phyloP scores from a whole-genome alignment of 2,113 vertebrate species.

The Brachyistius frenatus region DNA sequence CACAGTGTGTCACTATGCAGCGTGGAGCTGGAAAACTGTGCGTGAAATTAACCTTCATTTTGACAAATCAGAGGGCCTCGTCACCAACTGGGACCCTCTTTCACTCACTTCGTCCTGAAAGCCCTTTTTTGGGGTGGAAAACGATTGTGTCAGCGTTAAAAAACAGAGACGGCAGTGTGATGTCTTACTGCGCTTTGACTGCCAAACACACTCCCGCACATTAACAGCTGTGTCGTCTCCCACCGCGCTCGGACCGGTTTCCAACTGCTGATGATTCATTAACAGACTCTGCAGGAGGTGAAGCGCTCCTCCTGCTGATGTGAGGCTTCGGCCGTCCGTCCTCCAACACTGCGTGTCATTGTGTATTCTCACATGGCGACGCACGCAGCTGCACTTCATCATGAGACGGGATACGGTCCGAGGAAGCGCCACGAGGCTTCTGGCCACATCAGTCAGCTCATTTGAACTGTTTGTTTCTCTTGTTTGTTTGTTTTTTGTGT shows the following conservation, averaged over 20 bases:
- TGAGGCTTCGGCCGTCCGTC: background rate
- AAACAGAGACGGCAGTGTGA: constrained; percentile 47
- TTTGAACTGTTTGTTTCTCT: background rate
- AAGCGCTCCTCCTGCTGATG: constrained; percentile 22
- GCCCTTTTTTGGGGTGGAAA: constrained; percentile 20
- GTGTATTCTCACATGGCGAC: constrained; percentile 2
- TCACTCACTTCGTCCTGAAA: constrained; percentile 7
- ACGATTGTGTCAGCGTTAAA: constrained; percentile 39
- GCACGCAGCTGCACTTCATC: constrained; percentile 31
- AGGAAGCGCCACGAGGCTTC: constrained; percentile 22
- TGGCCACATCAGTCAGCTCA: constrained; percentile 2
- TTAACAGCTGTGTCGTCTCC: constrained; percentile 57
- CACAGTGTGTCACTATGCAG: constrained; percentile 6
- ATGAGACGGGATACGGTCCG: background rate
- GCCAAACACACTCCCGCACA: constrained; percentile 17
- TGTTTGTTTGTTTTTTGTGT: background rate
- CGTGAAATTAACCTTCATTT: constrained; percentile 23
- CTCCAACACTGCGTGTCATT: background rate
- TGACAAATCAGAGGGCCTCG: constrained; percentile 6
- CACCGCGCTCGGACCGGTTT: constrained; percentile 42
- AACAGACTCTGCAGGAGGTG: constrained; percentile 56
- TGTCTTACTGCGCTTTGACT: constrained; percentile 16
- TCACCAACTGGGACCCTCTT: background rate
- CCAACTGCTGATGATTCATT: constrained; percentile 68
- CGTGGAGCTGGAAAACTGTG: background rate